Base-by-base conservation (phyloP, 2,888 invertebrate genomes). In the Microplitis manilae region DNA sequence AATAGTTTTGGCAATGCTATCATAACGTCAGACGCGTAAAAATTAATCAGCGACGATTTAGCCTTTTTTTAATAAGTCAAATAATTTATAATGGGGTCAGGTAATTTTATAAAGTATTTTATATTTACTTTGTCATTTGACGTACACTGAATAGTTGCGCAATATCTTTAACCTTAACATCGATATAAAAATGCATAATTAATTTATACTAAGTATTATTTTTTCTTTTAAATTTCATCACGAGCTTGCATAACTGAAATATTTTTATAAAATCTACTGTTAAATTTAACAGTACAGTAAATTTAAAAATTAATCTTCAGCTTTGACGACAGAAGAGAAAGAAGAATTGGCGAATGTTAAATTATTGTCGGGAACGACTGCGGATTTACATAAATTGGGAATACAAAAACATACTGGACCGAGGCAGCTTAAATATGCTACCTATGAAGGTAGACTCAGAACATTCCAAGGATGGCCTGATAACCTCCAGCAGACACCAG, bases 401-500 rank as follows among this genome's bases (percentile, higher is more conserved):
- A 91, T 93, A 75, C 92, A 92, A 81, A 87, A 90, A 62, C 93
- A 93, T 84, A 91, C 90, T 76, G 91, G 92, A 68, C 94, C 95
- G 1, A 92, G 93, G 78, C 93, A 94, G 85, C 93, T 94, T 0
- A 92, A 93, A 82, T 94, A 93, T 87, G 92, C 94, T 0, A 94
- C 95, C 0, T 90, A 94, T 7, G 94, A 95, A 77, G 91, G 93
- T 1, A 91, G 97, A 41, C 87, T 96, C 62, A 91, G 92, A 60
- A 94, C 95, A 1, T 97, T 94, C 89, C 87, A 86, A n/a, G 90
- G 91, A 76, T 98, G 97, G 97, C 96, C 97, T 0, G 91, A 93
- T 2, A 91, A 93, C 78, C 91, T 95, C 20, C 92, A 93, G 30
- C 97, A 97, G 89, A 94, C 93, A 0, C 96, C 97, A 0, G 92